phyloP scores from a whole-genome alignment of 1,140 invertebrate genomes.

The Amphibalanus amphitrite region DNA sequence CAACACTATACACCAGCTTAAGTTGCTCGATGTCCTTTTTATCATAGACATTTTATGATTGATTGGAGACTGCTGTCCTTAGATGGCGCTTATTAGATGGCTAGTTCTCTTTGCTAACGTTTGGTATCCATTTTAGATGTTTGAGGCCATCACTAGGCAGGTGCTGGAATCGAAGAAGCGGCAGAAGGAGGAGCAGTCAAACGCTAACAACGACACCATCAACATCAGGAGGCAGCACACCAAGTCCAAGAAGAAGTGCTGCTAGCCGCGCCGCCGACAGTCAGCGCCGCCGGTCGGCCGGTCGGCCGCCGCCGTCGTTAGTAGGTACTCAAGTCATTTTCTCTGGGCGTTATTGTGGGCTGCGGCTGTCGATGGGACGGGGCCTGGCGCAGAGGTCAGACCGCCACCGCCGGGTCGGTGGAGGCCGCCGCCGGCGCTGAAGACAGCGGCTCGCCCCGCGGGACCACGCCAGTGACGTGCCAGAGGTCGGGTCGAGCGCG shows the following conservation, averaged over 20 bases:
- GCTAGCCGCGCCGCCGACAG: slow-evolving; percentile 14
- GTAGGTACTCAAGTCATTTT: too few relatives aligned
- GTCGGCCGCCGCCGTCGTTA: too few relatives aligned
- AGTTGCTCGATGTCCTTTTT: background rate
- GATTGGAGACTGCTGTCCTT: background rate
- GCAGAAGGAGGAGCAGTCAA: slow-evolving; percentile 37
- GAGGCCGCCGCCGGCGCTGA: too few relatives aligned
- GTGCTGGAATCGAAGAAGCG: slow-evolving; percentile 49
- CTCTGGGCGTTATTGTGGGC: too few relatives aligned
- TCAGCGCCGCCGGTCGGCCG: too few relatives aligned
- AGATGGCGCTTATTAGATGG: background rate
- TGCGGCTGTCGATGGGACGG: too few relatives aligned
- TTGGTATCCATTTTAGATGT: slow-evolving; percentile 39
- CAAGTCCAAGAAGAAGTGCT: slow-evolving; percentile 23
- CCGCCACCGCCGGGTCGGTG: too few relatives aligned
- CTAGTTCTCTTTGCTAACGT: slow-evolving; percentile 8
- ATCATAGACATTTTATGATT: background rate
- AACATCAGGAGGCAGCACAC: slow-evolving; percentile 16
- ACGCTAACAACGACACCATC: slow-evolving; percentile 22
- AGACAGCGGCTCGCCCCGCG: too few relatives aligned
- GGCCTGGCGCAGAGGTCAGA: too few relatives aligned
- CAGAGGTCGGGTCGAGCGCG: too few relatives aligned
- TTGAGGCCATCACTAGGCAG: slow-evolving; percentile 50
- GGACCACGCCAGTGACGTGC: too few relatives aligned
- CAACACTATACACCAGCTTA: too few relatives aligned